phyloP scores from a whole-genome alignment of 2,797 vertebrate genomes.

The Mus minutoides region DNA sequence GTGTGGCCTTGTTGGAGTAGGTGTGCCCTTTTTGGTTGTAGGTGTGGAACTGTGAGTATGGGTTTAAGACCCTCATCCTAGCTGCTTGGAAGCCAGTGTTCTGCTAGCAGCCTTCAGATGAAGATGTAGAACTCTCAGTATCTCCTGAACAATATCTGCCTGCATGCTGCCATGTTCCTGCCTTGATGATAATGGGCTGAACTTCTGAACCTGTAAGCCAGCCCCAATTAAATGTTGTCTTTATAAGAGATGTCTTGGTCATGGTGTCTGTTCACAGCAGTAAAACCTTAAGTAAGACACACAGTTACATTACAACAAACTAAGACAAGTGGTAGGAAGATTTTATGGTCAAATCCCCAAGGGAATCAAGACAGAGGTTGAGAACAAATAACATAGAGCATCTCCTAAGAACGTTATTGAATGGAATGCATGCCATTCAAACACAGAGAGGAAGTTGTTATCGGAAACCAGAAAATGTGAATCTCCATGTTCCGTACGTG shows the following conservation, averaged over 20 bases:
- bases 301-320: background rate
- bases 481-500: background rate
- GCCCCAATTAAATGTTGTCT: background rate
- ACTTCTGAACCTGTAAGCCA: background rate
- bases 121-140: background rate
- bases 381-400: background rate
- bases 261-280: background rate
- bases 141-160: background rate
- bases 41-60: background rate
- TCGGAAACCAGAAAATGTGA: background rate
- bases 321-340: background rate
- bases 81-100: background rate
- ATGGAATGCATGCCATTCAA: background rate
- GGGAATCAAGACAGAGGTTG: background rate
- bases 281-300: background rate
- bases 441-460: background rate
- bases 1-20: background rate
- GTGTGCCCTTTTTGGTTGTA: background rate
- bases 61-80: background rate
- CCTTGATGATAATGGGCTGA: background rate
- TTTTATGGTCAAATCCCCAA: background rate
- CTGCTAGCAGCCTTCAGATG: background rate
- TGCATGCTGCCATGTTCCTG: background rate
- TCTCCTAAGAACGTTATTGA: conserved; percentile 1
- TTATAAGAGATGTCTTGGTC: background rate